These are phyloP conservation scores for Huso huso DNA, from an alignment of 2,797 vertebrate species.

Conservation along the genomic window DNA sequence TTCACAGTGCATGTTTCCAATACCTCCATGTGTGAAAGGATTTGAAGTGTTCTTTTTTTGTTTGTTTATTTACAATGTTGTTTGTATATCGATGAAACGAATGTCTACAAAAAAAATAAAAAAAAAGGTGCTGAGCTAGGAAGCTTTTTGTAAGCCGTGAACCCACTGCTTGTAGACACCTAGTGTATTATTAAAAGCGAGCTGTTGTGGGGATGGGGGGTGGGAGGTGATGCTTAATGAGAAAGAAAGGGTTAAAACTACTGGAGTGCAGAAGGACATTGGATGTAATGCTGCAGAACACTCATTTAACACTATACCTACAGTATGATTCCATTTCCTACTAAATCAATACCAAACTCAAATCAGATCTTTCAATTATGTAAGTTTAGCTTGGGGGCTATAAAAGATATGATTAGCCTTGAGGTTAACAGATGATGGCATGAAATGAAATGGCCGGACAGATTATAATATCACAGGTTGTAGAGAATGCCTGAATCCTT, in stretches of 20 bases:
- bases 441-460: slow-evolving; percentile 54
- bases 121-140: too few species aligned
- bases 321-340: slow-evolving; percentile 20
- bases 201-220: too few species aligned
- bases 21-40: too few species aligned
- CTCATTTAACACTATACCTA: slow-evolving; percentile 23
- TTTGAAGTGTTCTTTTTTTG: too few species aligned
- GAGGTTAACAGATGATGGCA: slow-evolving; percentile 66
- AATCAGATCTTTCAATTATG: slow-evolving; percentile 49
- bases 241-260: slow-evolving; percentile 13
- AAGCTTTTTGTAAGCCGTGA: too few species aligned
- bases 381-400: slow-evolving; percentile 39
- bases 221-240: too few species aligned
- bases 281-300: slow-evolving; percentile 22
- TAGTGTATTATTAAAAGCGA: too few species aligned
- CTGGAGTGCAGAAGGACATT: slow-evolving; percentile 14
- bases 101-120: too few species aligned
- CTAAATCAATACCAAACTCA: slow-evolving; percentile 40
- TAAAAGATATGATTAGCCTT: slow-evolving; percentile 46
- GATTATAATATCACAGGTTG: slow-evolving; percentile 55
- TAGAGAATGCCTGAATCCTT: slow-evolving; percentile 49
- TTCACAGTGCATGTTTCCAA: too few species aligned
- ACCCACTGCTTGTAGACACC: too few species aligned
- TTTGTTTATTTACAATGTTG: too few species aligned
- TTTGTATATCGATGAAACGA: too few species aligned